Percentiles rank a stretch among this genome's conserved stretches.
These are phyloP conservation scores for Octodonta nipae DNA, from an alignment of 2,888 invertebrate species.

Conservation along the genomic window DNA sequence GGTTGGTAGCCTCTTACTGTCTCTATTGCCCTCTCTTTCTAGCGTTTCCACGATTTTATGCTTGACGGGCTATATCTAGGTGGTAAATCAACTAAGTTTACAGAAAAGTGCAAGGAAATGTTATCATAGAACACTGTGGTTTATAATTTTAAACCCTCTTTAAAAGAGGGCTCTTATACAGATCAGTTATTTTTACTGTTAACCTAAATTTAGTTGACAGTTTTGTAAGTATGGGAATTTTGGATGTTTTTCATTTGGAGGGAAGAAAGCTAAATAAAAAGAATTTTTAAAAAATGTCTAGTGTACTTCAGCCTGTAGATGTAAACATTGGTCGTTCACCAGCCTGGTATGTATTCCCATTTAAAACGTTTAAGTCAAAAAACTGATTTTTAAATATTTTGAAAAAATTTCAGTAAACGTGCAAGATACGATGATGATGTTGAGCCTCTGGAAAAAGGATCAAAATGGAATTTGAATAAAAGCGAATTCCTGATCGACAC, in stretches of 20 bases:
- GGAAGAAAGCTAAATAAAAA: slow-evolving; percentile 7
- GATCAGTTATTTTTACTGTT: no score
- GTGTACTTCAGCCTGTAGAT: slow-evolving; percentile 24
- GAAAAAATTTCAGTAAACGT: slow-evolving; percentile 25
- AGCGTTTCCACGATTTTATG: no score
- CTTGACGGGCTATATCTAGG: no score
- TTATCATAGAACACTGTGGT: no score
- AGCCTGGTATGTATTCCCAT: slow-evolving; percentile 21
- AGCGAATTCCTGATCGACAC: slow-evolving; percentile 37
- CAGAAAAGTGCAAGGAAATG: no score
- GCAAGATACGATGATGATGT: slow-evolving; percentile 27
- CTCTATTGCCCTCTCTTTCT: no score
- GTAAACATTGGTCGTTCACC: slow-evolving; percentile 26
- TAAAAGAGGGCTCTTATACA: no score
- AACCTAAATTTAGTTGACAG: no score
- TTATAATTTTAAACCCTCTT: no score
- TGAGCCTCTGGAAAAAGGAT: slow-evolving; percentile 12
- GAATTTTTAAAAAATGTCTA: slow-evolving; percentile 11
- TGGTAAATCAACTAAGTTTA: no score
- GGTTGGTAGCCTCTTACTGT: no score
- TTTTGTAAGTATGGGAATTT: no score
- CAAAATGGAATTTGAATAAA: slow-evolving; percentile 27
- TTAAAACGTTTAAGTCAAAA: slow-evolving; percentile 4
- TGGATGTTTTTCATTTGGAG: slow-evolving; percentile 11
- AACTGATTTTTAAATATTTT: slow-evolving; percentile 8